phyloP scores from a whole-genome alignment of 2,797 vertebrate genomes.

The Pelochelys cantorii region DNA sequence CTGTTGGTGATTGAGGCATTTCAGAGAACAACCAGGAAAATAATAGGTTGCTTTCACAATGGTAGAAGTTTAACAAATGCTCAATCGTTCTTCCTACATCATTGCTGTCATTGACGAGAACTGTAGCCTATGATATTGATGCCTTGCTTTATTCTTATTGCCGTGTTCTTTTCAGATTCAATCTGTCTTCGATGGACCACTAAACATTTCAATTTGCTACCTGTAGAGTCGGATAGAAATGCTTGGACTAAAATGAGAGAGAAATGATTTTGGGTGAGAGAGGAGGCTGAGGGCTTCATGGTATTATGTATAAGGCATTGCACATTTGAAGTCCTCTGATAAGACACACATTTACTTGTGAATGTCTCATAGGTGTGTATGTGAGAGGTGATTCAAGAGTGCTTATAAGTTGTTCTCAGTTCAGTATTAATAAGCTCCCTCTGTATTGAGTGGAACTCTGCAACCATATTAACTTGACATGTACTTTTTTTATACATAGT shows the following conservation, averaged over 20 bases:
- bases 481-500: background rate
- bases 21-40: constrained; percentile 80
- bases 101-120: constrained; percentile 78
- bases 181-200: constrained; percentile 82
- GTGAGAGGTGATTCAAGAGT: constrained; percentile 14
- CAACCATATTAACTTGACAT: rapidly evolving
- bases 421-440: background rate
- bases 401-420: background rate
- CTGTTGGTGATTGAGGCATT: constrained; percentile 85
- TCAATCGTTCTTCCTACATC: constrained; percentile 76
- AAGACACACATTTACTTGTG: background rate
- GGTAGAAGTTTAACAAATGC: constrained; percentile 84
- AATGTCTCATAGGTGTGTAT: background rate
- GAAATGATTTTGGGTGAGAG: constrained; percentile 57
- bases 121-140: constrained; percentile 77
- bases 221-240: constrained; percentile 79
- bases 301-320: constrained; percentile 50
- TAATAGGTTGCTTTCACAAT: constrained; percentile 84
- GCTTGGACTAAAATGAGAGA: constrained; percentile 72
- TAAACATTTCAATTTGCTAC: constrained; percentile 89
- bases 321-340: constrained; percentile 31
- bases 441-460: background rate
- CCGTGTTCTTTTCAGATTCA: constrained; percentile 87
- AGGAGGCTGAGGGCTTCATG: constrained; percentile 21
- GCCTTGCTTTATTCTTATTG: constrained; percentile 81